Conservation (phyloP, 2,797 vertebrate species). For the Adrianichthys oophorus region DNA sequence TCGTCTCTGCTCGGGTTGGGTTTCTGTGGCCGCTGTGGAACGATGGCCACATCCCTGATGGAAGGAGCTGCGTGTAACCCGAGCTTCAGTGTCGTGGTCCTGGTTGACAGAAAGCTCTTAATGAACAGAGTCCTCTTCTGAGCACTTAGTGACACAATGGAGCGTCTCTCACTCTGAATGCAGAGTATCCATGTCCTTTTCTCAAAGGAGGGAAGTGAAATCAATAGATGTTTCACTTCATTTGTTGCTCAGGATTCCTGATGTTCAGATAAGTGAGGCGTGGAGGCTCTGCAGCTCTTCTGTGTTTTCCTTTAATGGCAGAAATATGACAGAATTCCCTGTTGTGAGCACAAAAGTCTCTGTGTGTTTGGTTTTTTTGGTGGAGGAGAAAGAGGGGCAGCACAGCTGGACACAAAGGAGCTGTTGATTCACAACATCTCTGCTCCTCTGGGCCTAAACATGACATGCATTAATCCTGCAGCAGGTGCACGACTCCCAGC, state of each 20-base stretch:
- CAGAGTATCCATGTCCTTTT: conserved; percentile 11
- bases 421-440: conserved; percentile 58
- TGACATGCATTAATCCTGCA: conserved; percentile 39
- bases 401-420: conserved; percentile 74
- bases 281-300: background rate
- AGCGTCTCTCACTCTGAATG: too few species aligned
- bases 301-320: conserved; percentile 12
- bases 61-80: conserved; percentile 62
- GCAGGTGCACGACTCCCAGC: conserved; percentile 49
- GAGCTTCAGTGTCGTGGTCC: conserved; percentile 50
- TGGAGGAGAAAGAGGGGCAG: conserved; percentile 35
- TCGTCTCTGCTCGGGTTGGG: conserved; percentile 44
- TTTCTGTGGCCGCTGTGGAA: conserved; percentile 61
- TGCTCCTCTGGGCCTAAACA: conserved; percentile 41
- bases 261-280: conserved; percentile 2
- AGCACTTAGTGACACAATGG: background rate
- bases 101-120: conserved; percentile 33
- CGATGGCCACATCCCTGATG: conserved; percentile 62
- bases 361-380: conserved; percentile 21
- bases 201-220: conserved; percentile 51
- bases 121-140: conserved; percentile 12
- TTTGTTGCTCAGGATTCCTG: conserved; percentile 26
- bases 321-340: conserved; percentile 49
- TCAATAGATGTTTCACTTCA: conserved; percentile 44
- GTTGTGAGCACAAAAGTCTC: conserved; percentile 52